phyloP scores from a whole-genome alignment of 1,140 invertebrate genomes.

The Proctacanthus coquilletti region DNA sequence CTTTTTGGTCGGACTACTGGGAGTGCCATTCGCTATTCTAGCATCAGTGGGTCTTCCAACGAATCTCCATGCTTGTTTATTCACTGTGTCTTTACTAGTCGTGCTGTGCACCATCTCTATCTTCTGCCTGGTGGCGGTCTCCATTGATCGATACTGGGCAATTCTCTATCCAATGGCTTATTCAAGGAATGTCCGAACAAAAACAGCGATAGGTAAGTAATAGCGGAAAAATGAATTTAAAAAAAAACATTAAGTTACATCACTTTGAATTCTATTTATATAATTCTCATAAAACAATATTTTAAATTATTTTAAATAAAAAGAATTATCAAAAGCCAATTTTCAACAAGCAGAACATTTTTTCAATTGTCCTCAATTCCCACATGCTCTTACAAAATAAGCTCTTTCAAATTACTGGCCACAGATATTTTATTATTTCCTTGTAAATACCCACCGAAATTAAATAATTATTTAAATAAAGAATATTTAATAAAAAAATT shows the following conservation, averaged over 20 bases:
- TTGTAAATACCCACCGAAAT: too few relatives aligned
- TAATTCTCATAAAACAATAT: too few relatives aligned
- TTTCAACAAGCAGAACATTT: too few relatives aligned
- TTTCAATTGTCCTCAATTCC: too few relatives aligned
- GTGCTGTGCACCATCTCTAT: constrained; percentile 85
- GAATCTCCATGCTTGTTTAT: constrained; percentile 65
- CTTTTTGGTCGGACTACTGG: constrained; percentile 58
- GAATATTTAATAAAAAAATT: too few relatives aligned
- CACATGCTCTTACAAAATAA: too few relatives aligned
- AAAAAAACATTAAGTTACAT: background rate
- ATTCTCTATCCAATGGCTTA: constrained; percentile 82
- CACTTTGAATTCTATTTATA: background rate
- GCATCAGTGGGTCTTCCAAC: constrained; percentile 52
- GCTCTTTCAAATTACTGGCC: too few relatives aligned
- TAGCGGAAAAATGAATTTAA: too few relatives aligned
- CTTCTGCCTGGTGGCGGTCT: constrained; percentile 78
- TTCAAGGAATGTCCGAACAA: constrained; percentile 67
- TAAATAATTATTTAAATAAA: too few relatives aligned
- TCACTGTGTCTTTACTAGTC: constrained; percentile 72
- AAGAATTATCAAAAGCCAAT: too few relatives aligned
- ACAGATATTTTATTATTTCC: too few relatives aligned
- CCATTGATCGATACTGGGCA: constrained; percentile 83
- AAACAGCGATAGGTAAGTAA: constrained; percentile 65
- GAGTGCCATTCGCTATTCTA: constrained; percentile 75
- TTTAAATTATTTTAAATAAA: too few relatives aligned